phyloP scores from a whole-genome alignment of 2,888 invertebrate species.

The Thymelicus acteon region DNA sequence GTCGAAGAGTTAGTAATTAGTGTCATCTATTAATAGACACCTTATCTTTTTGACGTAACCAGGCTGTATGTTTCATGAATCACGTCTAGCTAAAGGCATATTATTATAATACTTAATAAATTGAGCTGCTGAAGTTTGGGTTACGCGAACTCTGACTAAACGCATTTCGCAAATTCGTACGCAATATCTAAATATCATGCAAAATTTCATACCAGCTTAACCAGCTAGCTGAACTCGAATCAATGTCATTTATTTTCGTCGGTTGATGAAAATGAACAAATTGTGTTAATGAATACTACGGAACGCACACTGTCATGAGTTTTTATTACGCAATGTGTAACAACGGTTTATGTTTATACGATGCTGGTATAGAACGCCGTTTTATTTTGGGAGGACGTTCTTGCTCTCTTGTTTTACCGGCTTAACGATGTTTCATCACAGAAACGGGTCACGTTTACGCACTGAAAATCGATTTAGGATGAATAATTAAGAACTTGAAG shows the following conservation, averaged over 20 bases:
- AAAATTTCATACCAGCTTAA: neutral
- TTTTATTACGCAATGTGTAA: slow-evolving; percentile 56
- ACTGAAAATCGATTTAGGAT: slow-evolving; percentile 25
- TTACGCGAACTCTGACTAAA: too few species aligned
- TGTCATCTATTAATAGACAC: neutral
- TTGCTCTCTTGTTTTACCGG: slow-evolving; percentile 67
- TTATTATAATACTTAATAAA: neutral
- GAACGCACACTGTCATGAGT: slow-evolving; percentile 57
- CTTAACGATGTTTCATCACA: slow-evolving; percentile 53
- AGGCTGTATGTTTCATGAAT: neutral
- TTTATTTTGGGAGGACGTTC: slow-evolving; percentile 73
- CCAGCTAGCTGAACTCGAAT: neutral
- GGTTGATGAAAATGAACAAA: slow-evolving; percentile 1
- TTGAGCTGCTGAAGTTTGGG: too few species aligned
- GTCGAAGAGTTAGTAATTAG: neutral
- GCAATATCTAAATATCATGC: too few species aligned
- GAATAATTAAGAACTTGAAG: too few species aligned
- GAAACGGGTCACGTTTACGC: slow-evolving; percentile 61
- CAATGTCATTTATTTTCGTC: slow-evolving; percentile 6
- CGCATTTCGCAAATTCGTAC: too few species aligned
- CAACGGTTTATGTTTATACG: slow-evolving; percentile 63
- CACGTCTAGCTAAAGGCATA: neutral
- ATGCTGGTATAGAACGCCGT: slow-evolving; percentile 54
- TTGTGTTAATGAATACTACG: slow-evolving; percentile 1
- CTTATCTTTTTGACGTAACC: neutral